phyloP scores from a whole-genome alignment of 2,797 vertebrate genomes.

The Merluccius polli region DNA sequence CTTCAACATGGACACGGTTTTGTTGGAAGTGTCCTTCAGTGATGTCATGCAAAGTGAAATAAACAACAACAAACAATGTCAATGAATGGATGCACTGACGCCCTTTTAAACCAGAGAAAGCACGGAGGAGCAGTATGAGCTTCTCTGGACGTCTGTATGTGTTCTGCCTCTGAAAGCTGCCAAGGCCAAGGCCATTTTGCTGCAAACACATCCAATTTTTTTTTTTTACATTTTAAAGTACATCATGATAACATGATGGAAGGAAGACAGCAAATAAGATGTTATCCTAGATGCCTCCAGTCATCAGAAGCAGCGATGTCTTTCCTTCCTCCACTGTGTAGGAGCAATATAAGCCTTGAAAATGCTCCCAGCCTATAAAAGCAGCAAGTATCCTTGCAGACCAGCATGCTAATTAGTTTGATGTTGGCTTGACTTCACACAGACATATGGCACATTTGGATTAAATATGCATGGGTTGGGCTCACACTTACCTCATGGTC shows the following conservation, averaged over 20 bases:
- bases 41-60: background rate
- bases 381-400: constrained; percentile 43
- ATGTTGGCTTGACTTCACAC: constrained; percentile 45
- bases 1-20: background rate
- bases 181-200: background rate
- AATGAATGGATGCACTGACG: background rate
- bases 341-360: constrained; percentile 35
- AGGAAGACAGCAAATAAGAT: constrained; percentile 5
- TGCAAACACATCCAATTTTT: background rate
- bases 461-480: constrained; percentile 52
- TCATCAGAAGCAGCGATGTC: constrained; percentile 8
- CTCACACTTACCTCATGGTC: constrained; percentile 36
- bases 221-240: background rate
- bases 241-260: constrained; percentile 13
- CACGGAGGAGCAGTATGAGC: background rate
- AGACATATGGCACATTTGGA: constrained; percentile 57
- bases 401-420: constrained; percentile 52
- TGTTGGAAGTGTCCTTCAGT: background rate
- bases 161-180: background rate
- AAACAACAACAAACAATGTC: background rate
- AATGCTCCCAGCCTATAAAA: constrained; percentile 42
- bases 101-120: background rate
- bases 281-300: constrained; percentile 12
- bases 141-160: background rate
- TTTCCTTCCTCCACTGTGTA: constrained; percentile 7